phyloP scores from a whole-genome alignment of 1,140 invertebrate genomes.

The Belonocnema kinseyi region DNA sequence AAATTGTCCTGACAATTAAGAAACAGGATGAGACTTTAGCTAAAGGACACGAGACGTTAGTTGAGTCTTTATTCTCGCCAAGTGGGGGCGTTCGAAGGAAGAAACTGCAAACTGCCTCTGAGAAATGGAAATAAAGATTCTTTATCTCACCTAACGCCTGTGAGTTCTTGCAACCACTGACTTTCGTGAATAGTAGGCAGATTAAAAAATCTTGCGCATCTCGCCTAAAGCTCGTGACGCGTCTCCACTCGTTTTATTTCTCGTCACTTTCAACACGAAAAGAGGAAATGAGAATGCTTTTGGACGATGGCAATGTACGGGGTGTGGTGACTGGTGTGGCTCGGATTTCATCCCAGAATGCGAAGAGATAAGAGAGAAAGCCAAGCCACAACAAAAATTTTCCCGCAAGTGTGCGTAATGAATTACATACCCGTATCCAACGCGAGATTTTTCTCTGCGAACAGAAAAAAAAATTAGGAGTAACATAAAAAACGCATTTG shows the following conservation, averaged over 20 bases:
- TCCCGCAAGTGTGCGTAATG: conserved; percentile 11
- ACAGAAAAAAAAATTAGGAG: neutral
- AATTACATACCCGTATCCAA: conserved; percentile 15
- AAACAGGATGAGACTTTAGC: conserved; percentile 19
- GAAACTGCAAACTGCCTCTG: conserved; percentile 29
- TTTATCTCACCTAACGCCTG: conserved; percentile 47
- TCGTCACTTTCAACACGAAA: conserved; percentile 31
- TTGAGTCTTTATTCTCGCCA: conserved; percentile 12
- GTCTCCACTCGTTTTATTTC: conserved; percentile 17
- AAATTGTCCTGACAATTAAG: conserved; percentile 23
- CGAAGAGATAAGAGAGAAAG: conserved; percentile 2
- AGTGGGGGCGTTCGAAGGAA: conserved; percentile 13
- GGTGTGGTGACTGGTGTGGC: conserved; percentile 6
- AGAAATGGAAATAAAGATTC: conserved; percentile 56
- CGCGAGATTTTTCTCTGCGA: neutral
- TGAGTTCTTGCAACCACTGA: conserved; percentile 31
- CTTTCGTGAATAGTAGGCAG: conserved; percentile 35
- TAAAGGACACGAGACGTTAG: neutral
- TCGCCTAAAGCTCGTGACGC: conserved; percentile 8
- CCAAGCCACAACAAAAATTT: conserved; percentile 15
- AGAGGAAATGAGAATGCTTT: conserved; percentile 31
- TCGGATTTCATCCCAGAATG: conserved; percentile 11
- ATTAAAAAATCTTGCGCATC: conserved; percentile 9
- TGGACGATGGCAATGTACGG: neutral
- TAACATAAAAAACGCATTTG: neutral